Base-by-base conservation (phyloP, 1,140 invertebrate genomes). In the Drosophila pseudoananassae region DNA sequence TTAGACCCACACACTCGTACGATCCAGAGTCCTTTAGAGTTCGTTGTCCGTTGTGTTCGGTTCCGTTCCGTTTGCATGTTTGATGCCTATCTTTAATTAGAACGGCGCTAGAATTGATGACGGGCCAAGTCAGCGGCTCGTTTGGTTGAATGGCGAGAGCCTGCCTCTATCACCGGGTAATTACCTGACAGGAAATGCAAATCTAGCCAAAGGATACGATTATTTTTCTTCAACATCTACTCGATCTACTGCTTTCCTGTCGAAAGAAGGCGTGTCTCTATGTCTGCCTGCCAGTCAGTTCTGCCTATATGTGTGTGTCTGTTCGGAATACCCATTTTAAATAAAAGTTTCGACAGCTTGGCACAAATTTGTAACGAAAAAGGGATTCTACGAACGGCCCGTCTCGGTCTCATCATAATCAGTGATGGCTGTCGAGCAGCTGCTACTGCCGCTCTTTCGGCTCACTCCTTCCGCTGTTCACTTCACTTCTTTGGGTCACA, bases 11-110 rank as follows among this genome's bases (percentile, higher is more conserved):
- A 25, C 29, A 33, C 45, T 27, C 29, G 27, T 53, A 68, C 20
- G 20, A 23, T 53, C 8, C 40, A 23, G 31, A 58, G 66, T 79
- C 36, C 57, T 56, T 58, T 53, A 36, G 61, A 77, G 85, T 88
- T 80, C 85, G 80, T 84, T 88, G 85, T 90, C 73, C 85, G 80
- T 80, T 23, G 65, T 54, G 50, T 54, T 55, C 15, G 17, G 17
- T 65, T 52, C 36, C 38, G 49, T 66, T 55, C 36, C 47, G 79
- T 74, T 83, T 83, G 79, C 79, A 83, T 87, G 78, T 88, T 64
- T 75, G 82, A 87, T 87, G 72, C 51, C 69, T 87, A 87, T 87
- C 82, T 87, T 87, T 88, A 87, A 87, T 87, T 87, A 87, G 82
- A 87, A 80, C 75, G 53, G 72, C 47, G 72, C 73, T 87, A 75